phyloP scores from a whole-genome alignment of 2,797 vertebrate genomes.

The Pantherophis alleghaniensis region DNA sequence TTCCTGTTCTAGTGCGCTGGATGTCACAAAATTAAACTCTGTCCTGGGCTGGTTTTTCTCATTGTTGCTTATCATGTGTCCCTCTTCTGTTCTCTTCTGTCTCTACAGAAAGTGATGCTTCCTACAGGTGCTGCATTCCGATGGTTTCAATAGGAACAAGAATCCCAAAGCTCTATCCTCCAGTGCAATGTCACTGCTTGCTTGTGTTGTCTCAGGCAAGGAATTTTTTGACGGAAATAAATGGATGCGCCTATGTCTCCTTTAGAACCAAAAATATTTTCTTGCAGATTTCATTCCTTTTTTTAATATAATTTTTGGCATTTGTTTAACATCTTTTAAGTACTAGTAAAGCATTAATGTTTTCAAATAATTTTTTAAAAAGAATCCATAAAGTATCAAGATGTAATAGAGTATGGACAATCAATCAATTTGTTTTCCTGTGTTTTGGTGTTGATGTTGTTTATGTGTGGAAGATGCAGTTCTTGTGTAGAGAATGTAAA shows the following conservation, averaged over 20 bases:
- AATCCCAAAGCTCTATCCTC: slow-evolving; percentile 87
- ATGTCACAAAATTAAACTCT: neutral
- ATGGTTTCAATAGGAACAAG: slow-evolving; percentile 96
- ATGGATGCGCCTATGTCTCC: slow-evolving; percentile 94
- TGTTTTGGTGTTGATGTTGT: slow-evolving; percentile 99
- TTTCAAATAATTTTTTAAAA: slow-evolving; percentile 68
- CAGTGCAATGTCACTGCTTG: slow-evolving; percentile 97
- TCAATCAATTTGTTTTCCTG: slow-evolving; percentile 91
- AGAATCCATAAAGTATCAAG: slow-evolving; percentile 83
- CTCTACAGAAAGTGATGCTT: slow-evolving; percentile 99
- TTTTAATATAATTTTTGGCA: slow-evolving; percentile 83
- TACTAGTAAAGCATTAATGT: slow-evolving; percentile 79
- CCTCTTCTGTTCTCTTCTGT: slow-evolving; percentile 74
- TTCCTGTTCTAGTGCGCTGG: neutral
- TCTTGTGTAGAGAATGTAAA: slow-evolving; percentile 99
- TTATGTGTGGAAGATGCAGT: slow-evolving; percentile 98
- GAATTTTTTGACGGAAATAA: slow-evolving; percentile 82
- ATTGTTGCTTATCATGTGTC: slow-evolving; percentile 65
- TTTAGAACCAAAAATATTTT: slow-evolving; percentile 99
- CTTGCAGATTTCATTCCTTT: slow-evolving; percentile 97
- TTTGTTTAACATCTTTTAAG: slow-evolving; percentile 77
- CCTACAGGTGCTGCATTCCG: slow-evolving; percentile 97
- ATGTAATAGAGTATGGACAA: slow-evolving; percentile 98
- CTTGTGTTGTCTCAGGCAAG: slow-evolving; percentile 91
- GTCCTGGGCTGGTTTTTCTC: neutral